Evolutionary conservation across 30 jellyfish, hydroid and myxozoan genomes (phyloP).

Genomic region (Hydractinia echinata): DNA sequence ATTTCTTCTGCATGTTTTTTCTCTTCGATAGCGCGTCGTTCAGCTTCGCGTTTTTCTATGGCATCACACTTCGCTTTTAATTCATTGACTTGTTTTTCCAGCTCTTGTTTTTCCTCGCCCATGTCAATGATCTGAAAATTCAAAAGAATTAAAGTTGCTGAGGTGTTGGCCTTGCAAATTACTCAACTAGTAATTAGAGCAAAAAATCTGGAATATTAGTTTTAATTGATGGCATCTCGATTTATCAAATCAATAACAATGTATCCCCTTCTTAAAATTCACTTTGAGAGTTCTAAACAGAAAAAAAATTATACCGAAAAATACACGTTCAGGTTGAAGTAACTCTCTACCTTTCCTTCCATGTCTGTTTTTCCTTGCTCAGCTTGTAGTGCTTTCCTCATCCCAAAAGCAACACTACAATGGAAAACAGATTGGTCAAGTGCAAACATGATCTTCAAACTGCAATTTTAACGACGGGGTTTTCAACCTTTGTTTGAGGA

Average conservation of each 20-base stretch:
- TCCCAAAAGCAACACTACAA: constrained; percentile 85
- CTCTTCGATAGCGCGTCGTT: constrained; percentile 87
- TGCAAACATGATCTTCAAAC: no score
- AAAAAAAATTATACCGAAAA: neutral
- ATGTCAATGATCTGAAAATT: constrained; percentile 63
- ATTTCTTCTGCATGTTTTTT: constrained; percentile 94
- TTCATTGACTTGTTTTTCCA: constrained; percentile 91
- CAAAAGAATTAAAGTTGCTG: neutral
- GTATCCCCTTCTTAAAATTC: no score
- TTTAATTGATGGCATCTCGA: neutral
- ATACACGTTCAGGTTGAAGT: neutral
- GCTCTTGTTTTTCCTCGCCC: constrained; percentile 71
- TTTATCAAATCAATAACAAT: no score
- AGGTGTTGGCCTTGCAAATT: neutral
- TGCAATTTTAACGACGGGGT: no score
- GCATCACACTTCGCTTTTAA: constrained; percentile 97
- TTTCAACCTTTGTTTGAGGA: no score
- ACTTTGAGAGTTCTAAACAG: no score
- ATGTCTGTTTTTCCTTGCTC: constrained; percentile 92
- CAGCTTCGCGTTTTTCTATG: constrained; percentile 92
- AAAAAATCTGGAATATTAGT: neutral
- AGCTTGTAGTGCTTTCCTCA: constrained; percentile 90
- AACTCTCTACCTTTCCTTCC: constrained; percentile 66
- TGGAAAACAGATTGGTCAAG: neutral
- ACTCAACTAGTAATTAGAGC: neutral